These are phyloP conservation scores for Cydia strobilella DNA, from an alignment of 1,140 invertebrate species.

Conservation along the genomic window DNA sequence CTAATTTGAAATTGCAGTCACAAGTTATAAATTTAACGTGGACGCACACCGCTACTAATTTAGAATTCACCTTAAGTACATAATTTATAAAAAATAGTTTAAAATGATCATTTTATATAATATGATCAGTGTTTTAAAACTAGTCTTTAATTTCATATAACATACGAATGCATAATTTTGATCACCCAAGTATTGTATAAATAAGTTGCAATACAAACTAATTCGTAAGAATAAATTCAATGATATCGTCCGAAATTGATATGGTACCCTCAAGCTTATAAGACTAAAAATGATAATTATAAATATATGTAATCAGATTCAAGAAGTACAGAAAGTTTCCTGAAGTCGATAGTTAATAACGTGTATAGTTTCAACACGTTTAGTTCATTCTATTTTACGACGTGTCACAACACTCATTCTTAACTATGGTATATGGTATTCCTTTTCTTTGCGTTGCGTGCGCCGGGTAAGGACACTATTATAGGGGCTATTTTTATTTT, in stretches of 20 bases:
- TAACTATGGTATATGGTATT: background rate
- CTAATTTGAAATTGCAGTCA: background rate
- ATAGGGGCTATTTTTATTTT: background rate
- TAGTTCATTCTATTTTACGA: background rate
- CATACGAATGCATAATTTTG: too few species aligned
- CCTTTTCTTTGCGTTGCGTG: background rate
- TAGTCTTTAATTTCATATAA: background rate
- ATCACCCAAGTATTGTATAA: background rate
- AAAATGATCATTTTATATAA: background rate
- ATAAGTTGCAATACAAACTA: background rate
- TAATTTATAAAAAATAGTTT: background rate
- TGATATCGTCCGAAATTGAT: background rate
- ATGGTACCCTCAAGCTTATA: background rate
- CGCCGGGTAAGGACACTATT: background rate
- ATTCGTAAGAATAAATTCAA: background rate
- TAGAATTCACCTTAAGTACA: slow-evolving; percentile 7
- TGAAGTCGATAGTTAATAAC: background rate
- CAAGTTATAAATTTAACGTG: background rate
- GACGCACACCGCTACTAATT: background rate
- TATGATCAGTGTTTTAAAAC: background rate
- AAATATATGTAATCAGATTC: background rate
- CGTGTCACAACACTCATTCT: background rate
- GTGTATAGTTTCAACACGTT: background rate
- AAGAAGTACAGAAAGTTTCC: background rate
- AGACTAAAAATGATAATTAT: background rate